Evolutionary conservation across 2,113 vertebrate species (phyloP).

Genomic region (Callorhinus ursinus): DNA sequence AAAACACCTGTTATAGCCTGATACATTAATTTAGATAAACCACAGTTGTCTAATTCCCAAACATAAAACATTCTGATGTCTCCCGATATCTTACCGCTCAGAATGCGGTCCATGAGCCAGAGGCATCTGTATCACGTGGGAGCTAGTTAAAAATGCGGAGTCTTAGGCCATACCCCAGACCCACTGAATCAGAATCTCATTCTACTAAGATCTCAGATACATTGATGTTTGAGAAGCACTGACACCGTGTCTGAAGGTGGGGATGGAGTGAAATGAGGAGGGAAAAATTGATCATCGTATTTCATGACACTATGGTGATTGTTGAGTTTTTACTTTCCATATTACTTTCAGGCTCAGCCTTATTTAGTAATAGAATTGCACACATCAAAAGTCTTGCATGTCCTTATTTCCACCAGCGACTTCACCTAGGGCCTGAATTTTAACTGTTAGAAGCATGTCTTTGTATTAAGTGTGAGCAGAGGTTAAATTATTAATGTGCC

Average conservation of each 20-base stretch:
- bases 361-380: neutral
- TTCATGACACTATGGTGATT: neutral
- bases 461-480: neutral
- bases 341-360: neutral
- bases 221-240: neutral
- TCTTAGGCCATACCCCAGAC: rapidly evolving
- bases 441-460: neutral
- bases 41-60: neutral
- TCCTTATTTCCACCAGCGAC: neutral
- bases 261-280: neutral
- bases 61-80: neutral
- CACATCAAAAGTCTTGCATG: neutral
- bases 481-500: neutral
- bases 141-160: neutral
- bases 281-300: neutral
- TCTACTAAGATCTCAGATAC: neutral
- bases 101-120: rapidly evolving
- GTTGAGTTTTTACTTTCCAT: neutral
- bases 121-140: neutral
- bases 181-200: neutral
- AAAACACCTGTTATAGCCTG: neutral
- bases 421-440: neutral
- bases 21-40: neutral
- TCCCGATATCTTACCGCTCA: neutral
- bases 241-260: neutral